phyloP scores from a whole-genome alignment of 2,113 vertebrate genomes.

The Carlito syrichta region DNA sequence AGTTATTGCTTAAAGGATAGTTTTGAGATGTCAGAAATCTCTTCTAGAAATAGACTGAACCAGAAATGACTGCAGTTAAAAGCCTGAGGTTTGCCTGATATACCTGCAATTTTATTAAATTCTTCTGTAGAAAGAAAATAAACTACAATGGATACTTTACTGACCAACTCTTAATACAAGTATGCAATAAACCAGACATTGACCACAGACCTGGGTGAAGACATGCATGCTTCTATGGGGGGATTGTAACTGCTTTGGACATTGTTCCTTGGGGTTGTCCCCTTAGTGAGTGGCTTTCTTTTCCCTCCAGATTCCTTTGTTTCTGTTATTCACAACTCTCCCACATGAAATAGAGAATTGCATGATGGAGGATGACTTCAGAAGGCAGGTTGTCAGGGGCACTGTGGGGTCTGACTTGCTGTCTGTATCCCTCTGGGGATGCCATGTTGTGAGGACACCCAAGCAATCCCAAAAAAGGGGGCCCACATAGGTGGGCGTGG shows the following conservation, averaged over 20 bases:
- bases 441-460: too few species aligned
- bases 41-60: slow-evolving; percentile 1
- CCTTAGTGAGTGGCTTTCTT: not conserved
- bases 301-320: too few species aligned
- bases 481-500: too few species aligned
- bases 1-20: too few species aligned
- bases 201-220: not conserved
- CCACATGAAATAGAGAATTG: too few species aligned
- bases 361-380: too few species aligned
- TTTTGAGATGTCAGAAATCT: too few species aligned
- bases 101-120: not conserved
- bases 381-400: too few species aligned
- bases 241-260: not conserved
- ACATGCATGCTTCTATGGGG: not conserved
- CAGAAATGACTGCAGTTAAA: not conserved
- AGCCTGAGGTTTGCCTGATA: not conserved
- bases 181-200: not conserved
- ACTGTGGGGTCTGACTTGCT: too few species aligned
- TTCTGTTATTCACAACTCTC: too few species aligned
- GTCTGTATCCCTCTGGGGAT: too few species aligned
- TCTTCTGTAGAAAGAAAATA: not conserved
- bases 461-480: too few species aligned
- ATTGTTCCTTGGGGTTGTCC: not conserved
- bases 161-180: not conserved
- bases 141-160: not conserved